phyloP scores from a whole-genome alignment of 2,797 vertebrate genomes.

The Jordanella pulchra region DNA sequence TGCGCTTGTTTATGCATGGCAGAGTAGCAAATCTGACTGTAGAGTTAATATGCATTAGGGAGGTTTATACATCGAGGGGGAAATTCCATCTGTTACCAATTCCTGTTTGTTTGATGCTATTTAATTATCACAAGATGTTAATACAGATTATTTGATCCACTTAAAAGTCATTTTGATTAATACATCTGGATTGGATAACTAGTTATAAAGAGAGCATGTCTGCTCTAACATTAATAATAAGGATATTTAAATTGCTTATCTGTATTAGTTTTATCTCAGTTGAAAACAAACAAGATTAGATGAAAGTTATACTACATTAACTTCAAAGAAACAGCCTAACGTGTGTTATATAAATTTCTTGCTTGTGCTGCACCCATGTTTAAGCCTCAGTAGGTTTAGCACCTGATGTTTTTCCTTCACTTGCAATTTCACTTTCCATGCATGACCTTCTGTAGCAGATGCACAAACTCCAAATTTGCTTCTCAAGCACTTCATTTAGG shows the following conservation, averaged over 20 bases:
- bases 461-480: not conserved
- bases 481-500: not conserved
- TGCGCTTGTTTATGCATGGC: slow-evolving; percentile 22
- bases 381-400: not conserved
- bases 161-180: slow-evolving; percentile 2
- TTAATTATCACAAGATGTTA: slow-evolving; percentile 42
- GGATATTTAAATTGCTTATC: not conserved
- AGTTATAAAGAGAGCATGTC: not conserved
- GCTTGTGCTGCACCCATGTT: not conserved
- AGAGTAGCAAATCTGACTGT: slow-evolving; percentile 54
- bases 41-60: slow-evolving; percentile 61
- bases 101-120: slow-evolving; percentile 65
- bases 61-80: slow-evolving; percentile 45
- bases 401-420: not conserved
- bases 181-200: not conserved
- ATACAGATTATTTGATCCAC: slow-evolving; percentile 19
- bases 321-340: not conserved
- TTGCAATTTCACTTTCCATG: not conserved
- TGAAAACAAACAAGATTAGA: not conserved
- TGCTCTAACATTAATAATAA: not conserved
- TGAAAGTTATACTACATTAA: not conserved
- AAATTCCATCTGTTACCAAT: slow-evolving; percentile 72
- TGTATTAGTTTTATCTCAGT: not conserved
- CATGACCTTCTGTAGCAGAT: not conserved
- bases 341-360: not conserved